A percentile compares a stretch with the other conserved stretches of the same genome.
Conservation (phyloP, 1,140 invertebrate genomes). For the Diorhabda sublineata region DNA sequence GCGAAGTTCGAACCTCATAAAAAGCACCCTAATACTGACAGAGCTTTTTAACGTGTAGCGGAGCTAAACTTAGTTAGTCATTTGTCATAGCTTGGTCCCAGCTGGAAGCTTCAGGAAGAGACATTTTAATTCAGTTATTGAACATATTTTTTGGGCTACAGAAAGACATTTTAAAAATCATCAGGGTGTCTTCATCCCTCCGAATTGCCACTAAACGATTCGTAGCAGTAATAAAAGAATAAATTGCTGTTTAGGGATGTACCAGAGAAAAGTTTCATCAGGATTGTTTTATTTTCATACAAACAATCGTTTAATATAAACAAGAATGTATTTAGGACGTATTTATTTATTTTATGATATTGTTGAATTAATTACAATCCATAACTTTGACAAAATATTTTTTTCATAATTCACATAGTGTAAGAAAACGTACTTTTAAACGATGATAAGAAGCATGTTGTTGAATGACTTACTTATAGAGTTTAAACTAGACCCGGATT, state of each 20-base stretch:
- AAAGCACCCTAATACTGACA: conserved; percentile 28
- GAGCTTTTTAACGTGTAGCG: conserved; percentile 27
- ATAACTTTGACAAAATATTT: too few species aligned
- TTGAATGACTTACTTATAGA: too few species aligned
- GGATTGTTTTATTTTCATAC: too few species aligned
- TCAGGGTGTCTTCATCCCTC: conserved; percentile 28
- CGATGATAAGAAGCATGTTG: too few species aligned
- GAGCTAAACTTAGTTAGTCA: conserved; percentile 38
- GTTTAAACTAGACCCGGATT: too few species aligned
- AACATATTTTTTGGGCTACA: conserved; percentile 40
- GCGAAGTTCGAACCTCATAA: conserved; percentile 19
- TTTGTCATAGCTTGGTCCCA: conserved; percentile 32
- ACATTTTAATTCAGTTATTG: conserved; percentile 42
- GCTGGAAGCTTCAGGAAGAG: conserved; percentile 33
- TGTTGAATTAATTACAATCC: too few species aligned
- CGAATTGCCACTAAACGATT: conserved; percentile 12
- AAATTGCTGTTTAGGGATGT: conserved; percentile 12
- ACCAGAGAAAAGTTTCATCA: too few species aligned
- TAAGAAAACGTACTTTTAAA: too few species aligned
- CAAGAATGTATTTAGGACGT: too few species aligned
- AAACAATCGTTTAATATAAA: too few species aligned
- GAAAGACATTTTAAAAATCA: conserved; percentile 41
- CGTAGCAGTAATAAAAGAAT: conserved; percentile 13
- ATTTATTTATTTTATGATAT: too few species aligned
- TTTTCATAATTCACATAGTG: too few species aligned